Conservation (phyloP, 2,797 vertebrate genomes). For the Kryptolebias ocellatus region DNA sequence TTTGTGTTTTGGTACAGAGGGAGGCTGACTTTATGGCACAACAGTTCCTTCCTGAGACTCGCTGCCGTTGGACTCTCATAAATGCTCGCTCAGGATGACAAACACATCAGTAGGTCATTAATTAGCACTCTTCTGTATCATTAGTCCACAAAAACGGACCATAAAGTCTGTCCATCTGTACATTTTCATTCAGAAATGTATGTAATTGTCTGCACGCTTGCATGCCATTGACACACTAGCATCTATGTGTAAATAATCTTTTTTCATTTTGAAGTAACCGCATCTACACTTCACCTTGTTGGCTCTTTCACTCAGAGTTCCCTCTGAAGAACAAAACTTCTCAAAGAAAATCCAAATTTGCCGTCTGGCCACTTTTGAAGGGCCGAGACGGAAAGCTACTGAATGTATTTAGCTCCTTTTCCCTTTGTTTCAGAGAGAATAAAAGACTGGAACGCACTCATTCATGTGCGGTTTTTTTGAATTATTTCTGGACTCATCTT, state of each 20-base stretch:
- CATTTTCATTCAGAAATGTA: constrained; percentile 36
- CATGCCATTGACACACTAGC: too few species aligned
- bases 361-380: constrained; percentile 12
- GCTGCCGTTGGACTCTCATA: constrained; percentile 30
- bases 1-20: not conserved
- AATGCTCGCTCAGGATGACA: constrained; percentile 40
- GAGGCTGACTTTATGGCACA: constrained; percentile 6
- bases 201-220: constrained; percentile 33
- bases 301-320: too few species aligned
- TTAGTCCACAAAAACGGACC: constrained; percentile 59
- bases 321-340: too few species aligned
- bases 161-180: constrained; percentile 63
- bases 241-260: too few species aligned
- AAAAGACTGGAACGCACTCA: constrained; percentile 1
- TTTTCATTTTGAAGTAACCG: too few species aligned
- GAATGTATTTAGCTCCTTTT: constrained; percentile 7
- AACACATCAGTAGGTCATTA: constrained; percentile 66
- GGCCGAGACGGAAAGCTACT: constrained; percentile 10
- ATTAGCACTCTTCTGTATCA: constrained; percentile 64
- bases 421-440: not conserved
- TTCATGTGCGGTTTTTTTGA: constrained; percentile 34
- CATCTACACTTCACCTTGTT: too few species aligned
- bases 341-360: too few species aligned
- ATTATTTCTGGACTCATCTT: constrained; percentile 50
- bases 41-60: constrained; percentile 9